phyloP scores from a whole-genome alignment of 2,113 vertebrate genomes.

The Plectropomus leopardus region DNA sequence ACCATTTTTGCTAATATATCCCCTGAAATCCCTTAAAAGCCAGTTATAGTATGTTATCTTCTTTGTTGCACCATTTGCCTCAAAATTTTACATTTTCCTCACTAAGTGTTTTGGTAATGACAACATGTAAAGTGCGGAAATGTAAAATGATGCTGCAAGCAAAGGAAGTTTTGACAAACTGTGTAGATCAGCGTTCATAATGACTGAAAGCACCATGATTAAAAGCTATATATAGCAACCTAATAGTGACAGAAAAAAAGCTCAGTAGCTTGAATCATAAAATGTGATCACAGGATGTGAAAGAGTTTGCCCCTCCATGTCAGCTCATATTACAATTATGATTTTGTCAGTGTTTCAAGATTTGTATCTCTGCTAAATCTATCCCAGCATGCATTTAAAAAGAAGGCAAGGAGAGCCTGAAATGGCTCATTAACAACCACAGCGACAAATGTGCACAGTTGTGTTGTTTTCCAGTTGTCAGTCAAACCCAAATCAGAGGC shows the following conservation, averaged over 20 bases:
- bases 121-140: neutral
- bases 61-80: neutral
- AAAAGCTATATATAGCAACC: neutral
- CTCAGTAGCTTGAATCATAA: neutral
- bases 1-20: too few relatives aligned
- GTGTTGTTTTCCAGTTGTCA: neutral
- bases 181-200: neutral
- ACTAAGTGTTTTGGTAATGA: neutral
- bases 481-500: neutral
- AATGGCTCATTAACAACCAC: slow-evolving; percentile 17
- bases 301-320: neutral
- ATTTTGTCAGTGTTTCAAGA: neutral
- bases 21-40: too few relatives aligned
- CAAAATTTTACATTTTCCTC: neutral
- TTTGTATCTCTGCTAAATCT: slow-evolving; percentile 20
- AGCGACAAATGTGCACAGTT: neutral
- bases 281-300: slow-evolving; percentile 5
- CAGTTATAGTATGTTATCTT: neutral
- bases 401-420: neutral
- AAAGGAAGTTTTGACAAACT: neutral
- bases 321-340: slow-evolving; percentile 13
- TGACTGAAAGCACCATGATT: neutral
- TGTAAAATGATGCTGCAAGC: neutral
- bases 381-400: slow-evolving; percentile 3
- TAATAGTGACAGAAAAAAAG: neutral